A percentile compares a stretch with the other conserved stretches of the same genome.
These are phyloP conservation scores for Thripadectes ignobilis DNA, from an alignment of 2,797 vertebrate species.

Conservation along the genomic window DNA sequence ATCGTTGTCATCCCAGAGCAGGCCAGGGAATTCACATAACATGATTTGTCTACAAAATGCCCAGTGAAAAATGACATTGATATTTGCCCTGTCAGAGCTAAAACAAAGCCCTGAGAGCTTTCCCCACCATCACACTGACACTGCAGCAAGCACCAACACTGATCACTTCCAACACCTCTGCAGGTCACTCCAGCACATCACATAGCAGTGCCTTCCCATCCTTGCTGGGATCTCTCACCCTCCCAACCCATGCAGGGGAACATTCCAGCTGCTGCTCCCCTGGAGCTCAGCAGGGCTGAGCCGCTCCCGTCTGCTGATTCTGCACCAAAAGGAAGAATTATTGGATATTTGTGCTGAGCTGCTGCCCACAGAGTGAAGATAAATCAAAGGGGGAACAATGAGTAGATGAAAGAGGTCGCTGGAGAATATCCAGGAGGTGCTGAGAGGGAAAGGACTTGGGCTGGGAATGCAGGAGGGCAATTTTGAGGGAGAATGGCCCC, in stretches of 20 bases:
- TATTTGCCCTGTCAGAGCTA: background rate
- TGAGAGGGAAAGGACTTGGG: background rate
- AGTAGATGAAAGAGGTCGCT: background rate
- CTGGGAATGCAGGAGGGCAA: background rate
- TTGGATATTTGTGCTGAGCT: background rate
- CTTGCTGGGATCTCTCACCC: background rate
- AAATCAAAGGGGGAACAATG: background rate
- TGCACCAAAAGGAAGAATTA: background rate
- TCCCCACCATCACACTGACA: background rate
- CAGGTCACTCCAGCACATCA: background rate
- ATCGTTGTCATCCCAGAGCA: background rate
- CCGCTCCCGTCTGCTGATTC: background rate
- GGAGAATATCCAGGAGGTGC: background rate
- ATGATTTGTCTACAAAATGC: fast-evolving
- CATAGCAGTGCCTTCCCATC: background rate
- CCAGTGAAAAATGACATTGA: background rate
- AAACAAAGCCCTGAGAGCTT: background rate
- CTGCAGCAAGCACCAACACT: background rate
- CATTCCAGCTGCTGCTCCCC: background rate
- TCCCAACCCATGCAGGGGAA: background rate
- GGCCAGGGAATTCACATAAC: background rate
- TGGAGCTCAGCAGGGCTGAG: background rate
- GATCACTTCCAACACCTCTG: background rate
- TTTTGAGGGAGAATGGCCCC: background rate
- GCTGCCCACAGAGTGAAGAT: background rate